Evolutionary conservation across 1,140 invertebrate genomes (phyloP).

Genomic region (Medauroidea extradentata): DNA sequence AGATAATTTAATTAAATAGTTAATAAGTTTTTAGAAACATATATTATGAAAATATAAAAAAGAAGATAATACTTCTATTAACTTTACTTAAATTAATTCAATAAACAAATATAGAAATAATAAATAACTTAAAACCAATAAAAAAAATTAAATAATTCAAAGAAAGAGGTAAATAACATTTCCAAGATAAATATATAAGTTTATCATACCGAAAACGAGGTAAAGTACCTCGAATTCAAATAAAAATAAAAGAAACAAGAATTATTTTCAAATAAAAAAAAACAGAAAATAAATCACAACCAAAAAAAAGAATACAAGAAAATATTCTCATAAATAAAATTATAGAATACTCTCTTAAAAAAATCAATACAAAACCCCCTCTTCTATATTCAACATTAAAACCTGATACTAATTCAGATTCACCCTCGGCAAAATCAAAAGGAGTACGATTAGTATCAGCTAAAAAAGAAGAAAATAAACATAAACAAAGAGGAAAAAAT

Average conservation of each 20-base stretch:
- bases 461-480: too few species aligned
- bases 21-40: too few species aligned
- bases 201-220: constrained; percentile 58
- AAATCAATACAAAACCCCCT: constrained; percentile 64
- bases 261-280: constrained; percentile 49
- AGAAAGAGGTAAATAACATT: constrained; percentile 47
- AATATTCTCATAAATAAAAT: constrained; percentile 63
- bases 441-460: constrained; percentile 68
- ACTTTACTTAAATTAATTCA: too few species aligned
- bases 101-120: too few species aligned
- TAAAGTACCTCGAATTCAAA: constrained; percentile 52
- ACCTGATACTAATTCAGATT: constrained; percentile 69
- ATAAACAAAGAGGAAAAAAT: too few species aligned
- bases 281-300: constrained; percentile 38
- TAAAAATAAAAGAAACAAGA: constrained; percentile 50
- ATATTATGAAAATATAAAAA: too few species aligned
- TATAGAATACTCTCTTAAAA: constrained; percentile 63
- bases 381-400: constrained; percentile 71
- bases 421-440: constrained; percentile 73
- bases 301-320: constrained; percentile 50
- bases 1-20: too few species aligned
- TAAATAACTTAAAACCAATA: too few species aligned
- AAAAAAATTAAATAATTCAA: constrained; percentile 43
- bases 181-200: constrained; percentile 55
- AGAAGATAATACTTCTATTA: too few species aligned